Evolutionary conservation across 2,797 vertebrate genomes (phyloP).

Genomic region (Semaprochilodus insignis): DNA sequence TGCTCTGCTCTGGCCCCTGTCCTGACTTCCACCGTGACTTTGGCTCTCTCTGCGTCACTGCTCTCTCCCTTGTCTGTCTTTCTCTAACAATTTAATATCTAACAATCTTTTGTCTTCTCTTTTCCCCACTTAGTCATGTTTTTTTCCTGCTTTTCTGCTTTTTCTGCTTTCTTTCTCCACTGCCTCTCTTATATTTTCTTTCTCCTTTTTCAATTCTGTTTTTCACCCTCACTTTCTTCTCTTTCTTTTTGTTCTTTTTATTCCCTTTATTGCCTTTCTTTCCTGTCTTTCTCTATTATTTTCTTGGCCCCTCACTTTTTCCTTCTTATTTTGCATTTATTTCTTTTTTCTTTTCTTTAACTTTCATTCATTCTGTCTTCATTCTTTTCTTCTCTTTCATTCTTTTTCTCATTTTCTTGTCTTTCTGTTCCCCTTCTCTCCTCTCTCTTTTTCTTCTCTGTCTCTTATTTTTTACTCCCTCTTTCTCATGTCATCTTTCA

Average conservation of each 20-base stretch:
- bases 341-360: background rate
- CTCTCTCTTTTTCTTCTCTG: background rate
- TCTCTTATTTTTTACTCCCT: conserved; percentile 19
- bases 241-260: background rate
- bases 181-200: background rate
- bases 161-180: background rate
- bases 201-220: conserved; percentile 19
- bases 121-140: background rate
- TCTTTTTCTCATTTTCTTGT: background rate
- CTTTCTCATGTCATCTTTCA: background rate
- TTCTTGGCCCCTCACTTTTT: background rate
- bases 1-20: conserved; percentile 27
- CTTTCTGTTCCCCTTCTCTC: background rate
- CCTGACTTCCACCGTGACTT: conserved; percentile 31
- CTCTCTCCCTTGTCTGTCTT: background rate
- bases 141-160: background rate
- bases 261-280: background rate
- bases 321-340: background rate
- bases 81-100: background rate
- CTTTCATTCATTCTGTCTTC: background rate
- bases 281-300: background rate
- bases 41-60: conserved; percentile 21
- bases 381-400: background rate
- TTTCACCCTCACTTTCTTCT: background rate
- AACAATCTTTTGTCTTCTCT: background rate